phyloP scores from a whole-genome alignment of 2,888 invertebrate species.

The Parnassius mnemosyne region DNA sequence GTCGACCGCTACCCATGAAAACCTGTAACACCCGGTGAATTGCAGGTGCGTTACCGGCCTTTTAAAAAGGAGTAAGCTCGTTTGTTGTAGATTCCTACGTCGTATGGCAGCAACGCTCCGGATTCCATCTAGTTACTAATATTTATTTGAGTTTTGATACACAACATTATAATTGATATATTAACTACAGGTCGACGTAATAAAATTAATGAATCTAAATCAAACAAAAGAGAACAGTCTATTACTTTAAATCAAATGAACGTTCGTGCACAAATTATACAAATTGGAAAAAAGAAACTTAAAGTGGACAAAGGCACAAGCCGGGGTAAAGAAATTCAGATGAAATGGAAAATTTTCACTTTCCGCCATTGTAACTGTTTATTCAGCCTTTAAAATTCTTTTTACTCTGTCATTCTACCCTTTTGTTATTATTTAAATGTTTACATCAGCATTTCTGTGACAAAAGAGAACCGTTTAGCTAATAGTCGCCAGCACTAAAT shows the following conservation, averaged over 20 bases:
- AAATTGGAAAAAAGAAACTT: conserved; percentile 16
- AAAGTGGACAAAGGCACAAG: conserved; percentile 15
- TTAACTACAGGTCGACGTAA: background rate
- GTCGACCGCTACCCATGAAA: too few species aligned
- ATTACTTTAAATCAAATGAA: conserved; percentile 22
- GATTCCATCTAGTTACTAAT: too few species aligned
- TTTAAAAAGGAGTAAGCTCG: too few species aligned
- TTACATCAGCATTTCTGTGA: background rate
- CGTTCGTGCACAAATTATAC: conserved; percentile 18
- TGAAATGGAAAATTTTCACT: conserved; percentile 24
- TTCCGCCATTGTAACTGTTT: conserved; percentile 15
- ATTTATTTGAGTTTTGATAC: too few species aligned
- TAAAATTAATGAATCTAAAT: background rate
- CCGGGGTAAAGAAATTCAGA: conserved; percentile 16
- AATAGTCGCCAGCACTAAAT: background rate
- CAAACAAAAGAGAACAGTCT: conserved; percentile 10
- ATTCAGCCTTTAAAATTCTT: conserved; percentile 12
- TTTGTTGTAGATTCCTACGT: too few species aligned
- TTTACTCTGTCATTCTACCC: conserved; percentile 5
- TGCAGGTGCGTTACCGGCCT: too few species aligned
- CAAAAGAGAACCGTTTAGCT: conserved; percentile 1
- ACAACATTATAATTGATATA: too few species aligned
- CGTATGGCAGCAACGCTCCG: too few species aligned
- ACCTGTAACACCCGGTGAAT: too few species aligned
- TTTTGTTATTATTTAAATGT: conserved; percentile 6